Evolutionary conservation across 2,113 vertebrate genomes (phyloP).

Genomic region (Plectropomus leopardus): DNA sequence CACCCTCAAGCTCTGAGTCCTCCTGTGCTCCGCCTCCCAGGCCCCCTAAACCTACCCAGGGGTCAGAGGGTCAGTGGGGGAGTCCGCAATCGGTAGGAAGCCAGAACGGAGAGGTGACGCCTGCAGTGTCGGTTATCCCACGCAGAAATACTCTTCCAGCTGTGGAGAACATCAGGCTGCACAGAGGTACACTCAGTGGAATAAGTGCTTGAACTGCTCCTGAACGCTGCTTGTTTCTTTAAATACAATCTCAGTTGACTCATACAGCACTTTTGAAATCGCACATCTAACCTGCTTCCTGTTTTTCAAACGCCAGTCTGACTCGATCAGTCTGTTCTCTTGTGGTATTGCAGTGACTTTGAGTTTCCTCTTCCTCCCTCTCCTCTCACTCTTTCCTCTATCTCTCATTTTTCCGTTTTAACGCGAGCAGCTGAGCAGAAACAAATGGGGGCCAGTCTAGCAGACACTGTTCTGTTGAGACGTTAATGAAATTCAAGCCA

Average conservation of each 20-base stretch:
- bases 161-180: slow-evolving; percentile 94
- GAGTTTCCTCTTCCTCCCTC: slow-evolving; percentile 31
- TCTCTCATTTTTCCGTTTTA: slow-evolving; percentile 60
- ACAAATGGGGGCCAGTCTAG: slow-evolving; percentile 74
- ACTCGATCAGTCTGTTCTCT: slow-evolving; percentile 19
- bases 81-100: slow-evolving; percentile 88
- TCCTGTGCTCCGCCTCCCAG: slow-evolving; percentile 89
- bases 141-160: slow-evolving; percentile 96
- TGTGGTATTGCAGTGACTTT: slow-evolving; percentile 25
- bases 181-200: slow-evolving; percentile 89
- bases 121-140: slow-evolving; percentile 89
- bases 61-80: slow-evolving; percentile 89
- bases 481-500: slow-evolving; percentile 83
- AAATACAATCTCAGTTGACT: neutral
- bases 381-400: slow-evolving; percentile 32
- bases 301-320: slow-evolving; percentile 49
- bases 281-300: slow-evolving; percentile 56
- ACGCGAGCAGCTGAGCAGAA: slow-evolving; percentile 70
- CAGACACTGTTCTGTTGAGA: slow-evolving; percentile 72
- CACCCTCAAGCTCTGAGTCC: slow-evolving; percentile 85
- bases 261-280: slow-evolving; percentile 15
- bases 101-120: slow-evolving; percentile 84
- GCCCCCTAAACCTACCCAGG: slow-evolving; percentile 93
- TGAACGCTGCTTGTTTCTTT: neutral
- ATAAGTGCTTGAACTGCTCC: neutral